Evolutionary conservation across 2,888 invertebrate genomes (phyloP).

Genomic region (Linnaemya tessellans): DNA sequence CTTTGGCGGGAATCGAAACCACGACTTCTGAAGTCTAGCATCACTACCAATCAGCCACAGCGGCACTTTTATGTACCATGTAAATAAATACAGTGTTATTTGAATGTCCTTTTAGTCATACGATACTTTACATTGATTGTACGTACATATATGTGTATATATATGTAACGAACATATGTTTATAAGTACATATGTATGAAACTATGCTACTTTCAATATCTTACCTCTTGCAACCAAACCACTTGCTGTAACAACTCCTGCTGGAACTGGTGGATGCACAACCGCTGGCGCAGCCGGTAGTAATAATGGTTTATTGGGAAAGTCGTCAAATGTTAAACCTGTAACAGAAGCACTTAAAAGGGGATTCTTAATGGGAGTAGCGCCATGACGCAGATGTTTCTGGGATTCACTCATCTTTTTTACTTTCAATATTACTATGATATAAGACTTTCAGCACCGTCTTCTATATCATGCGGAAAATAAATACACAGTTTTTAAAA

Average conservation of each 20-base stretch:
- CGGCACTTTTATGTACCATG: no score
- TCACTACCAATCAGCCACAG: no score
- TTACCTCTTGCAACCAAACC: constrained; percentile 71
- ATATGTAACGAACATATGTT: neutral
- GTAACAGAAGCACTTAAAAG: constrained; percentile 89
- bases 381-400: constrained; percentile 59
- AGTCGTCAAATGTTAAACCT: constrained; percentile 89
- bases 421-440: constrained; percentile 32
- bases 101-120: no score
- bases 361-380: constrained; percentile 85
- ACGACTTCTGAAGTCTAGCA: no score
- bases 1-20: no score
- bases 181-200: neutral
- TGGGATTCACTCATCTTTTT: constrained; percentile 62
- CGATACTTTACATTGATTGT: no score
- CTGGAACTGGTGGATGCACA: constrained; percentile 74
- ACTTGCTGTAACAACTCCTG: constrained; percentile 72
- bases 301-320: constrained; percentile 88
- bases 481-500: neutral
- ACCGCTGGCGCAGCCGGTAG: constrained; percentile 86
- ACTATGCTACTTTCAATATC: neutral
- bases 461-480: neutral
- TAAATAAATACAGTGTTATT: no score
- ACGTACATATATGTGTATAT: no score
- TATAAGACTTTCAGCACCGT: constrained; percentile 16